Evolutionary conservation across 2,113 vertebrate species (phyloP).

Genomic region (Oryzias woworae): DNA sequence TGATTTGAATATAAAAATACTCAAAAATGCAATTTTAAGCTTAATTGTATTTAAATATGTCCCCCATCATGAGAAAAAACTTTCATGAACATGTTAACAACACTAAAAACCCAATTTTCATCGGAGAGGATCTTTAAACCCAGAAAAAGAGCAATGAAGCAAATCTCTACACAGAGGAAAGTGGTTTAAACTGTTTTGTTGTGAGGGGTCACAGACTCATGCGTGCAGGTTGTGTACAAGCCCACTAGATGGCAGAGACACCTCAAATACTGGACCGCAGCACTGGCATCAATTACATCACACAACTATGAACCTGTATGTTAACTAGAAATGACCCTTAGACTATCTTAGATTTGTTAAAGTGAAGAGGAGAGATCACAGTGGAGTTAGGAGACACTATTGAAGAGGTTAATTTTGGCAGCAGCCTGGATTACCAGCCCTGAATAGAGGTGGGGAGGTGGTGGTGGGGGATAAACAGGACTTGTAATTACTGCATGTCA

Average conservation of each 20-base stretch:
- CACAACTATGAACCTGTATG: slow-evolving; percentile 1
- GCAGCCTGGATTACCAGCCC: slow-evolving; percentile 47
- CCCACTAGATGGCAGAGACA: slow-evolving; percentile 63
- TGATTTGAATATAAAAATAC: too few species aligned
- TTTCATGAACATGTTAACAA: too few species aligned
- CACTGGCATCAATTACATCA: not conserved
- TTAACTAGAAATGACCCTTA: not conserved
- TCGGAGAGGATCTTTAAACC: too few species aligned
- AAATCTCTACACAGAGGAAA: not conserved
- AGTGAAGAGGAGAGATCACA: not conserved
- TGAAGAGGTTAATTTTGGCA: slow-evolving; percentile 41
- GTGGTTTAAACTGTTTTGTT: not conserved
- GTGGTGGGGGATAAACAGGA: slow-evolving; percentile 43
- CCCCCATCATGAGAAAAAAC: too few species aligned
- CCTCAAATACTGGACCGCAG: slow-evolving; percentile 14
- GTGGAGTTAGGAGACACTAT: slow-evolving; percentile 3
- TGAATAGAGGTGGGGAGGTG: slow-evolving; percentile 38
- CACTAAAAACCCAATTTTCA: too few species aligned
- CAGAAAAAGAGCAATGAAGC: not conserved
- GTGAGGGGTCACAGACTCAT: not conserved
- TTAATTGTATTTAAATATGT: too few species aligned
- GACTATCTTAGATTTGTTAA: not conserved
- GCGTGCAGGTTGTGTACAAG: not conserved
- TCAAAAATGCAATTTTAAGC: too few species aligned
- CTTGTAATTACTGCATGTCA: slow-evolving; percentile 54